Evolutionary conservation across 2,797 vertebrate species (phyloP), one percentile per base, ranked within the genome.

Genomic region (Pseudochromis fuscus): DNA sequence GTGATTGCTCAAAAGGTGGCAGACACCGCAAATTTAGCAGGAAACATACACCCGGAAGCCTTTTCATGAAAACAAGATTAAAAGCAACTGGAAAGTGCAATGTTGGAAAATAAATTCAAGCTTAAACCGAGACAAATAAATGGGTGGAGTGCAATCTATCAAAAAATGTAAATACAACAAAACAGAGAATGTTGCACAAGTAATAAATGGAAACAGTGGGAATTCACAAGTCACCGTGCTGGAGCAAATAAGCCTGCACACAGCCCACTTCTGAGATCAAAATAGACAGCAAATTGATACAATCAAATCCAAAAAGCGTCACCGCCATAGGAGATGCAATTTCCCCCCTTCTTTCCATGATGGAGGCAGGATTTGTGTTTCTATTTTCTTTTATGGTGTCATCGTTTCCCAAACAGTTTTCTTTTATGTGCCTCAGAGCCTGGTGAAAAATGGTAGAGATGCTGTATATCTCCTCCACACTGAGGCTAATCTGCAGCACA

Each of bases 281-380:
- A 87, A 88, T 75, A 83, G 77, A 88, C 75, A 62, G 73, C 67
- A 84, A 87, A 89, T 84, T 81, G 84, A 85, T 80, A 82, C 72
- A 87, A 87, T 90, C 82, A 85, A 84, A 88, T 84, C 67, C 67
- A 79, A 81, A 87, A 82, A 45, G 51, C 38, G 7, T 64, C 61
- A 44, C 62, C 58, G 13, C 80, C 72, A 72, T 70, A 65, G 81
- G 81, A 83, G 77, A 83, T 72, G 79, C 72, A 88, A 88, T 87
- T 80, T 69, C 53, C 52, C n/a, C 18, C 65, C 51, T 45, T 68
- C 83, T 71, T 42, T 77, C 67, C 60, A 77, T 81, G 78, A 88
- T 84, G 81, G 73, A 84, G 84, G 71, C 79, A 74, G 81, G 79
- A 89, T 91, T 89, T 91, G 88, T 88, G 82, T 86, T 90, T 90